phyloP scores from a whole-genome alignment of 37 sponge, comb jelly and placozoan species.

The Chondrosia reniformis region DNA sequence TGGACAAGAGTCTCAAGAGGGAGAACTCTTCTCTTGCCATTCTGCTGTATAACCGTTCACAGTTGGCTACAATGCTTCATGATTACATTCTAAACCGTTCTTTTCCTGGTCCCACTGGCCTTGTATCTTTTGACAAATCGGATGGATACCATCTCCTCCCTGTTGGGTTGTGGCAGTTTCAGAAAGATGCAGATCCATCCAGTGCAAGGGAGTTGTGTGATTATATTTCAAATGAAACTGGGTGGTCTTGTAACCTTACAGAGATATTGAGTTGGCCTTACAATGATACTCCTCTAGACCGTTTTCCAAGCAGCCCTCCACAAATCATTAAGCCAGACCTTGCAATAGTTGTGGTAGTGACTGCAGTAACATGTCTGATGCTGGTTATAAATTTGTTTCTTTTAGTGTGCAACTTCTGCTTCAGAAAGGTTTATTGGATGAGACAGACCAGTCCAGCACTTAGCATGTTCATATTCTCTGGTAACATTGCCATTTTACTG shows the following conservation, averaged over 20 bases:
- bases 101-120: not conserved
- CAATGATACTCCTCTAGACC: not conserved
- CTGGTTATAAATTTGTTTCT: not conserved
- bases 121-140: not conserved
- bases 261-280: too few relatives aligned
- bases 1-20: not conserved
- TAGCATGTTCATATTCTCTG: slow-evolving; percentile 7
- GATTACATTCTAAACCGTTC: not conserved
- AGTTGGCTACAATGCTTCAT: too few relatives aligned
- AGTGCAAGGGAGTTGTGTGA: not conserved
- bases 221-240: not conserved
- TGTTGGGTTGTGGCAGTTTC: not conserved
- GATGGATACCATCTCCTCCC: too few relatives aligned
- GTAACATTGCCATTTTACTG: not conserved
- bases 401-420: not conserved
- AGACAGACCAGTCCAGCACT: not conserved
- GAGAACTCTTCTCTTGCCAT: not conserved
- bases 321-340: not conserved
- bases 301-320: not conserved
- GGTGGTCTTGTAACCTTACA: too few relatives aligned
- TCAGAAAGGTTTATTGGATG: not conserved
- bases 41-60: too few relatives aligned
- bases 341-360: not conserved
- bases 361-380: not conserved
- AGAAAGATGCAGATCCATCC: not conserved